Evolutionary conservation across 2,888 invertebrate genomes (phyloP).

Genomic region (Cantharis flavilabris): DNA sequence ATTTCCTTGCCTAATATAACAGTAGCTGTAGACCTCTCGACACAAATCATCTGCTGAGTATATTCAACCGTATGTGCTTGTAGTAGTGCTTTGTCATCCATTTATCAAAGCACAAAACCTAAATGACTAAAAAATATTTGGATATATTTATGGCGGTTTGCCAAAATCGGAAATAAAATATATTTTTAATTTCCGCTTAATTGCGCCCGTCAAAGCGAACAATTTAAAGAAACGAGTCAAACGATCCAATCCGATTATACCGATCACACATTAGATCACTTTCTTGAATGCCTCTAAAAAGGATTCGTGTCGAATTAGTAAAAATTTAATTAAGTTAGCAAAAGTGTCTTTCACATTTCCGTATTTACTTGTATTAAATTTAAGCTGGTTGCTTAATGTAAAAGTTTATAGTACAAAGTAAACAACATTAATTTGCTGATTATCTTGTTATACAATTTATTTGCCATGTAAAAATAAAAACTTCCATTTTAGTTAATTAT

Average conservation of each 20-base stretch:
- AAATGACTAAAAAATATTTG: conserved; percentile 2
- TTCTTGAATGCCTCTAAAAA: not conserved
- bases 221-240: not conserved
- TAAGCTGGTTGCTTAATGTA: not conserved
- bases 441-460: not conserved
- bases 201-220: not conserved
- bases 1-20: conserved; percentile 42
- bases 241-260: not conserved
- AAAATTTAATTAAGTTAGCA: not conserved
- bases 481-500: not conserved
- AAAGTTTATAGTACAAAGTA: not conserved
- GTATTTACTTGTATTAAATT: not conserved
- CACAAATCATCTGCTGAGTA: conserved; percentile 44
- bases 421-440: not conserved
- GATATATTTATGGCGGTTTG: not conserved
- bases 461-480: not conserved
- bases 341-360: not conserved
- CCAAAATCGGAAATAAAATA: conserved; percentile 3
- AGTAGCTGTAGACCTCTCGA: conserved; percentile 45
- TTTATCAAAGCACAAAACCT: conserved; percentile 22
- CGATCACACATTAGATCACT: not conserved
- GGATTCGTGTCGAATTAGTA: not conserved
- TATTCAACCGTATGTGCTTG: conserved; percentile 23
- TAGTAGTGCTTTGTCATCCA: conserved; percentile 18
- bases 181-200: conserved; percentile 13